Percentiles rank a stretch among this genome's conserved stretches.
phyloP scores from a whole-genome alignment of 2,888 invertebrate genomes.

The Drosophila meridiana region DNA sequence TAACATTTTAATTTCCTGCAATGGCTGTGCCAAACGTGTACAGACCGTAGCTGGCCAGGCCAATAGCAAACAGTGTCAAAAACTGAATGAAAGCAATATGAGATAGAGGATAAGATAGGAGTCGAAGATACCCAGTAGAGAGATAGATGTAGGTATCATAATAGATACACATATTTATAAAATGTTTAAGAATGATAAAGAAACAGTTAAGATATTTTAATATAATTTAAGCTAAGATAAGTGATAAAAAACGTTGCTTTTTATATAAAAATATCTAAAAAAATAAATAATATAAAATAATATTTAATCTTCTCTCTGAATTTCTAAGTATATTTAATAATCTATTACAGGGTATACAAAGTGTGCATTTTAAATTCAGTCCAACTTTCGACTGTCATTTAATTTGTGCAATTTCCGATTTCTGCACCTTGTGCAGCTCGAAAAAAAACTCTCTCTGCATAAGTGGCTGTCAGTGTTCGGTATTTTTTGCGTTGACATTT shows the following conservation, averaged over 20 bases:
- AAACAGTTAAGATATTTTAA: neutral
- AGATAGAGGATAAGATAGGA: neutral
- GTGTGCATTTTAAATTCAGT: neutral
- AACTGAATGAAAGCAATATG: neutral
- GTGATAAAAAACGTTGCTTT: no score
- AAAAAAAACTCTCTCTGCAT: conserved; percentile 5
- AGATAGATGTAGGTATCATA: neutral
- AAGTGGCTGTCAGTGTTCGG: neutral
- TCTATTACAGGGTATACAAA: neutral
- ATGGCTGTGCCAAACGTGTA: conserved; percentile 7
- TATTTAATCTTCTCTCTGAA: neutral
- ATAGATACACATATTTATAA: neutral
- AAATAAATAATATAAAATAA: neutral
- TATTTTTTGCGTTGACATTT: conserved; percentile 50
- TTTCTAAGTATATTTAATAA: no score
- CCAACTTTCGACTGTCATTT: conserved; percentile 32
- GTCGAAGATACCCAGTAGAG: neutral
- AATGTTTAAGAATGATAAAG: neutral
- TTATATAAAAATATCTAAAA: no score
- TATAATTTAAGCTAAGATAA: neutral
- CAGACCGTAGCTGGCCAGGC: conserved; percentile 12
- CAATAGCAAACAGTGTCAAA: neutral
- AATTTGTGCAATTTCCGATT: conserved; percentile 43
- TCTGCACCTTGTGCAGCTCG: conserved; percentile 7
- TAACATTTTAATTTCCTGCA: conserved; percentile 51